phyloP scores from a whole-genome alignment of 2,888 invertebrate genomes.

The Andrena chrysosceles region DNA sequence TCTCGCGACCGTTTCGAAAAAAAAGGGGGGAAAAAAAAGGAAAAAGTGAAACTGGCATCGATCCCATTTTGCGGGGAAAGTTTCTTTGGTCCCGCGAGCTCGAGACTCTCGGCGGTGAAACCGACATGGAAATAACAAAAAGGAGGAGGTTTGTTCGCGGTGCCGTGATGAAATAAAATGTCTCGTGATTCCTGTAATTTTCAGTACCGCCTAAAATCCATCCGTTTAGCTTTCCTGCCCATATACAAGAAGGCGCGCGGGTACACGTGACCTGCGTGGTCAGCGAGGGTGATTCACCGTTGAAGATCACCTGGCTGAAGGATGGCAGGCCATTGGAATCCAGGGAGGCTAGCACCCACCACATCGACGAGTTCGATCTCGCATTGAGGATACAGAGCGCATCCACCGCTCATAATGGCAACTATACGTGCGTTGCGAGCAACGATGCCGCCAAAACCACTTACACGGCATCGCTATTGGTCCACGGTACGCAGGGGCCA shows the following conservation, averaged over 20 bases:
- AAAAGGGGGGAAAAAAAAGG: too few relatives aligned
- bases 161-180: constrained; percentile 57
- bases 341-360: constrained; percentile 80
- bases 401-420: constrained; percentile 85
- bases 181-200: constrained; percentile 78
- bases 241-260: constrained; percentile 85
- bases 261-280: constrained; percentile 86
- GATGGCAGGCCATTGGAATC: constrained; percentile 86
- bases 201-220: constrained; percentile 86
- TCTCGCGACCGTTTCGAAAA: neutral
- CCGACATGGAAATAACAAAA: neutral
- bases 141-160: constrained; percentile 28
- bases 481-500: constrained; percentile 83
- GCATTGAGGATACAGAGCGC: constrained; percentile 86
- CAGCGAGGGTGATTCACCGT: constrained; percentile 86
- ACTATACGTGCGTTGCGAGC: constrained; percentile 86
- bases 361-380: constrained; percentile 82
- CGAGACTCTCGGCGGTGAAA: constrained; percentile 15
- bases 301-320: constrained; percentile 87
- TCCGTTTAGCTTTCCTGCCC: constrained; percentile 85
- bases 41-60: constrained; percentile 4
- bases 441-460: constrained; percentile 85
- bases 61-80: neutral
- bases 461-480: constrained; percentile 85
- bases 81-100: neutral